Evolutionary conservation across 2,113 vertebrate genomes (phyloP).

Genomic region (Neogale vison): DNA sequence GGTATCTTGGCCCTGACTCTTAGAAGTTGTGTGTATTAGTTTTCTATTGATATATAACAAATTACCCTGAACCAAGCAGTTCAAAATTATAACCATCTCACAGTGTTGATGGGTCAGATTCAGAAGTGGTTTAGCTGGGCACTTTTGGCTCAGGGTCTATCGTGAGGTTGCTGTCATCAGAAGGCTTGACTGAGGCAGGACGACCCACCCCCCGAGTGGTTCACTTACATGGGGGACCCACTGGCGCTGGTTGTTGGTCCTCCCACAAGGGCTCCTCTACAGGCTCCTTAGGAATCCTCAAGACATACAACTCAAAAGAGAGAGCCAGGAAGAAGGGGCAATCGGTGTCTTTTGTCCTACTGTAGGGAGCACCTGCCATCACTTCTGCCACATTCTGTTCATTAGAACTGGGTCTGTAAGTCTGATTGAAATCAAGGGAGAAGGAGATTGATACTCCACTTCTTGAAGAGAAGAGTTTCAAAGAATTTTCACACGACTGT

Average conservation of each 20-base stretch:
- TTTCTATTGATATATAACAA: not conserved
- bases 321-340: not conserved
- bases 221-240: too few species aligned
- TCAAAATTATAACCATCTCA: not conserved
- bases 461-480: not conserved
- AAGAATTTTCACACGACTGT: not conserved
- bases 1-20: not conserved
- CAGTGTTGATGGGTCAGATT: not conserved
- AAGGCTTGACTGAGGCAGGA: not conserved
- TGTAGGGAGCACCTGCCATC: not conserved
- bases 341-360: fast-evolving
- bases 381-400: not conserved
- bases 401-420: not conserved
- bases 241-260: not conserved
- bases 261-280: not conserved
- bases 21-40: not conserved
- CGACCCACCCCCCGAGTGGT: not conserved
- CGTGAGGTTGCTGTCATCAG: not conserved
- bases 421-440: not conserved
- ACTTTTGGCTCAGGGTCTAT: not conserved
- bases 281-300: not conserved
- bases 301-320: too few species aligned
- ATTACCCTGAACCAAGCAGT: not conserved
- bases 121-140: not conserved
- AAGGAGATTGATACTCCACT: not conserved